Evolutionary conservation across 2,113 vertebrate species (phyloP), one percentile per base, ranked within the genome.

Genomic region (Crypturellus undulatus): DNA sequence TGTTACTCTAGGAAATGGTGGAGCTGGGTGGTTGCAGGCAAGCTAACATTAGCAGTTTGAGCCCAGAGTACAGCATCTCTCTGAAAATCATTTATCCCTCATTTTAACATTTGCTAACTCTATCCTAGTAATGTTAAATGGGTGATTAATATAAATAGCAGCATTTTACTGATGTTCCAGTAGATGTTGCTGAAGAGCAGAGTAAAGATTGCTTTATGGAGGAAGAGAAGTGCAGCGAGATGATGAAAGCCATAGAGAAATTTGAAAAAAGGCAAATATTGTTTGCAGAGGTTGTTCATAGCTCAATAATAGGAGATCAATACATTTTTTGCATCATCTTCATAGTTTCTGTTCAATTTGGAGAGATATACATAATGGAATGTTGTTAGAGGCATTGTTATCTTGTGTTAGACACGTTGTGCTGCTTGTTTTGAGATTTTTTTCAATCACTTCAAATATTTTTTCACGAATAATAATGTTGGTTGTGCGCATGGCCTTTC

Each of bases 111-210:
- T 97, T 94, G 86, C 80, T 94, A 96, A 96, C 93, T 97, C 85
- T 96, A 90, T 92, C 93, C 91, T 91, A 77, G 89, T 96, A 84
- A 91, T 95, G 89, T 97, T 97, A 97, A 97, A 97, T 96, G 93
- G 94, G 85, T 96, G 96, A 98, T 97, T 98, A 97, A 97, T 97
- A 97, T 92, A 97, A 98, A 97, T 96, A 97, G 87, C 92, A 94
- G 97, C 98, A 96, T 98, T 98, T 98, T 98, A 95, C 97, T 96
- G 96, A 95, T 96, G 95, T 98, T 98, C 98, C 98, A 98, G 98
- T 98, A 98, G 98, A 98, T 98, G 98, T 97, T 98, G 98, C 98
- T 98, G 97, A 94, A 98, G 98, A 98, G 98, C 98, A 98, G 97
- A 98, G 97, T 94, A 98, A 97, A 96, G 94, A 97, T 96, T 89